Evolutionary conservation across 2,888 invertebrate species (phyloP).

Genomic region (Ceramica pisi): DNA sequence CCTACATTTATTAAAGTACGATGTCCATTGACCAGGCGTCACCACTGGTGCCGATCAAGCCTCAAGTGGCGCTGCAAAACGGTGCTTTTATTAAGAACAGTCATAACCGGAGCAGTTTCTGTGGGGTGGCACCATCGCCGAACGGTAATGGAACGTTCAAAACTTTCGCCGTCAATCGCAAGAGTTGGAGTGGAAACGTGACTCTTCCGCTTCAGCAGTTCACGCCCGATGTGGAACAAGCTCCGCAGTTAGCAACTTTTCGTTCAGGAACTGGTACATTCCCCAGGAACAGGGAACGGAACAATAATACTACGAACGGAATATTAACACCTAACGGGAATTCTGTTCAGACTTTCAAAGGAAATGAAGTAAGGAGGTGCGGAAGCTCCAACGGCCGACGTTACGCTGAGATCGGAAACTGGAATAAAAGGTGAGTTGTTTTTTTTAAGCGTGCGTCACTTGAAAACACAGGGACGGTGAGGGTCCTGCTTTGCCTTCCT

Average conservation of each 20-base stretch:
- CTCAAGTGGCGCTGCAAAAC: slow-evolving; percentile 85
- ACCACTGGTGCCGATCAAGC: slow-evolving; percentile 89
- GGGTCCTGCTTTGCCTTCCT: no score
- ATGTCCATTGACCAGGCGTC: slow-evolving; percentile 90
- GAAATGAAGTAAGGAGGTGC: slow-evolving; percentile 90
- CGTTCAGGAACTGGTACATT: slow-evolving; percentile 89
- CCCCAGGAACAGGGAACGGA: slow-evolving; percentile 88
- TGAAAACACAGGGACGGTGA: not conserved
- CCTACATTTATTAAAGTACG: slow-evolving; percentile 83
- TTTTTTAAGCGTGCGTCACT: slow-evolving; percentile 59
- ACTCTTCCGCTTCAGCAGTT: slow-evolving; percentile 89
- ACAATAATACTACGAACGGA: slow-evolving; percentile 88
- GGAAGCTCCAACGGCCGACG: slow-evolving; percentile 89
- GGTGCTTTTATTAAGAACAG: slow-evolving; percentile 89
- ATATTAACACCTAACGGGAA: slow-evolving; percentile 90
- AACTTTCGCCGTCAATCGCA: slow-evolving; percentile 89
- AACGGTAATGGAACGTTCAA: slow-evolving; percentile 87
- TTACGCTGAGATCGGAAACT: slow-evolving; percentile 91
- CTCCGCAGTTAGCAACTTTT: slow-evolving; percentile 88
- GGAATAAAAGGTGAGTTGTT: slow-evolving; percentile 89
- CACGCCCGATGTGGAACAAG: slow-evolving; percentile 81
- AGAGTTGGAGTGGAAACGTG: slow-evolving; percentile 90
- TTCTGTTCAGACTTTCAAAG: slow-evolving; percentile 86
- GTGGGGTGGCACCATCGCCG: slow-evolving; percentile 87
- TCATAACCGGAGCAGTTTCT: slow-evolving; percentile 90